These are phyloP conservation scores for Turritopsis rubra DNA, from an alignment of 30 jellyfish, hydroid and myxozoan species.

Conservation along the genomic window DNA sequence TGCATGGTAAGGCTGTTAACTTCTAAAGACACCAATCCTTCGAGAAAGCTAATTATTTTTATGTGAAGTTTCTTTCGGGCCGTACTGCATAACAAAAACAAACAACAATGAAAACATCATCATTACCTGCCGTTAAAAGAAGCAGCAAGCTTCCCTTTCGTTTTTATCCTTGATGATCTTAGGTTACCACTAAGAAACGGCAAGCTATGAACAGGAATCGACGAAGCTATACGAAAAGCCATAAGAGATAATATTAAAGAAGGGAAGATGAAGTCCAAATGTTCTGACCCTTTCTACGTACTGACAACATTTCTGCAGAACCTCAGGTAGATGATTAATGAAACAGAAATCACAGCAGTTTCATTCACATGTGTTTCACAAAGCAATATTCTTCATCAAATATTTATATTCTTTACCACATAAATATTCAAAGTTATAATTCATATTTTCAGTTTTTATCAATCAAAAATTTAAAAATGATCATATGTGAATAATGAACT, in stretches of 20 bases:
- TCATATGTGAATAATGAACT: too few relatives aligned
- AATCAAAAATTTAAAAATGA: not conserved
- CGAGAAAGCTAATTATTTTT: too few relatives aligned
- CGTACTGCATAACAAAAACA: too few relatives aligned
- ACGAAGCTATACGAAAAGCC: conserved; percentile 12
- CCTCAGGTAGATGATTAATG: not conserved
- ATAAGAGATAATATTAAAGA: not conserved
- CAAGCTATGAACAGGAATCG: conserved; percentile 9
- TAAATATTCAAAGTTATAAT: not conserved
- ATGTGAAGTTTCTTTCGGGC: too few relatives aligned
- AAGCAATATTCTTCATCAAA: not conserved
- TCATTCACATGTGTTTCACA: not conserved
- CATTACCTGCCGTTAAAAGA: not conserved
- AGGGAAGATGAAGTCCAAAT: not conserved
- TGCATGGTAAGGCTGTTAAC: too few relatives aligned
- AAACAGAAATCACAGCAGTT: not conserved
- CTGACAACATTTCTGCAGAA: not conserved
- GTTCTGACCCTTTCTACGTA: too few relatives aligned
- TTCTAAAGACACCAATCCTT: too few relatives aligned
- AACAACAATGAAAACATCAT: not conserved
- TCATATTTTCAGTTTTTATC: not conserved
- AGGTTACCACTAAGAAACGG: conserved; percentile 6
- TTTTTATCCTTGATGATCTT: not conserved
- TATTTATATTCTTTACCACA: not conserved
- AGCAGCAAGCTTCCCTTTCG: not conserved